Percentiles rank a stretch among this genome's conserved stretches.
Conservation (phyloP, 64 coral and sea anemone species). For the Stichodactyla helianthus region DNA sequence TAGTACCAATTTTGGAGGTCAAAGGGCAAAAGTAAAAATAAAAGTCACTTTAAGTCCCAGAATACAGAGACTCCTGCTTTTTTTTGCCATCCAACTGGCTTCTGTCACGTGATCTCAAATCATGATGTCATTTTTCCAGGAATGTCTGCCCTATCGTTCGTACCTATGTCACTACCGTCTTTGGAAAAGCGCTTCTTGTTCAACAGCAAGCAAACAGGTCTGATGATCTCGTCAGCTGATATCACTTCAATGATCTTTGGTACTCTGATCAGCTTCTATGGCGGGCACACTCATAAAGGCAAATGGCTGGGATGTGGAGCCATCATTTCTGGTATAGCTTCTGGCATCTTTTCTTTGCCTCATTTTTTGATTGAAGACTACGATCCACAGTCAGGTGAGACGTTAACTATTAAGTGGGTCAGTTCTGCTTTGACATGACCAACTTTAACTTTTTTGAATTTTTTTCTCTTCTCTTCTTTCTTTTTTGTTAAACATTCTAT, state of each 20-base stretch:
- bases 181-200: conserved; percentile 50
- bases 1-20: too few relatives aligned
- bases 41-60: too few relatives aligned
- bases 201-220: conserved; percentile 50
- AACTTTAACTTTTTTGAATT: not conserved
- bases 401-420: not conserved
- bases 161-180: conserved; percentile 14
- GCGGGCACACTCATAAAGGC: conserved; percentile 42
- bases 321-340: conserved; percentile 24
- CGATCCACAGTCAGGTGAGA: conserved; percentile 35
- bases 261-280: conserved; percentile 48
- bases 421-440: too few relatives aligned
- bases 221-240: conserved; percentile 36
- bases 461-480: not conserved
- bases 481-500: not conserved
- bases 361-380: conserved; percentile 43
- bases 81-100: not conserved
- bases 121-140: conserved; percentile 14
- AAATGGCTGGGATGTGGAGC: conserved; percentile 41
- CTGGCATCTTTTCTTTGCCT: conserved; percentile 25
- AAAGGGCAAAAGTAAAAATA: too few relatives aligned
- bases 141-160: conserved; percentile 13
- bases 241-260: conserved; percentile 37
- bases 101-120: not conserved
- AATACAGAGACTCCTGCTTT: not conserved